These are phyloP conservation scores for Pseudomyrmex sp. DNA, from an alignment of 1,140 invertebrate species.

Conservation along the genomic window DNA sequence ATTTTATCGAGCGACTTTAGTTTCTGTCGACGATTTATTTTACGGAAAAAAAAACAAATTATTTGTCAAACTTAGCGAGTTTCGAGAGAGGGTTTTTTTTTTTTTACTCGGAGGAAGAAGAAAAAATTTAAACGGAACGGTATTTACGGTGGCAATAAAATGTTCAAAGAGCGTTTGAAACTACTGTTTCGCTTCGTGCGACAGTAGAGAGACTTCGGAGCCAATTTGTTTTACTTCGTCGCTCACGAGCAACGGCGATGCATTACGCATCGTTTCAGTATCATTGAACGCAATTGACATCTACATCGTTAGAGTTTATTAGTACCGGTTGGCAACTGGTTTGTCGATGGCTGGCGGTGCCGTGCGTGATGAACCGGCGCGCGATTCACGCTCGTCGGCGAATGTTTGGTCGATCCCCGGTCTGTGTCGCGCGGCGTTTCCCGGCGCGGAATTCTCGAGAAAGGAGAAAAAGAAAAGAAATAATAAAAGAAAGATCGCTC, in stretches of 20 bases:
- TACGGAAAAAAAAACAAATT: too few relatives aligned
- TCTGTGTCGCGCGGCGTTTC: slow-evolving; percentile 26
- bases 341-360: slow-evolving; percentile 64
- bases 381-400: slow-evolving; percentile 24
- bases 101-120: too few relatives aligned
- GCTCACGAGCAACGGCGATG: slow-evolving; percentile 51
- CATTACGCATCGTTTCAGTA: slow-evolving; percentile 65
- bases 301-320: slow-evolving; percentile 60
- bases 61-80: too few relatives aligned
- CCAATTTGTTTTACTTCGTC: slow-evolving; percentile 40
- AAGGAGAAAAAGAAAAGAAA: neutral
- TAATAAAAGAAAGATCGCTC: neutral
- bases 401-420: slow-evolving; percentile 72
- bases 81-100: too few relatives aligned
- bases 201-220: too few relatives aligned
- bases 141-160: too few relatives aligned
- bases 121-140: too few relatives aligned
- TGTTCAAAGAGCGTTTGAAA: too few relatives aligned
- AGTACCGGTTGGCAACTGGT: slow-evolving; percentile 74
- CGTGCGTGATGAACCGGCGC: slow-evolving; percentile 60
- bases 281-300: slow-evolving; percentile 74
- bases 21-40: too few relatives aligned
- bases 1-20: too few relatives aligned
- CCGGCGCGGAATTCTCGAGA: slow-evolving; percentile 18
- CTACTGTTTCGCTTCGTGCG: too few relatives aligned